Percentiles rank a stretch among this genome's conserved stretches.
Conservation (phyloP, 2,888 invertebrate genomes). For the Sinohyriopsis cumingii region DNA sequence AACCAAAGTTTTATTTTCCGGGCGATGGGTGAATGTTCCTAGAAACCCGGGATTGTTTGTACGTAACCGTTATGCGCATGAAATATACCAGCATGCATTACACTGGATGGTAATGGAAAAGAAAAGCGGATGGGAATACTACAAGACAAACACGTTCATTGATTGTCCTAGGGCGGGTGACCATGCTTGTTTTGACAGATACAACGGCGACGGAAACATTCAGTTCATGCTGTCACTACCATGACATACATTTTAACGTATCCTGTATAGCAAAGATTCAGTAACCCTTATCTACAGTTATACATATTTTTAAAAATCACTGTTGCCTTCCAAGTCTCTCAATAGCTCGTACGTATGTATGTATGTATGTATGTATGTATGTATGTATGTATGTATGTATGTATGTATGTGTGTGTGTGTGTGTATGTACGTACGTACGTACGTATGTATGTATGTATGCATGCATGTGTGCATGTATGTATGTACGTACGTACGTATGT, state of each 20-base stretch:
- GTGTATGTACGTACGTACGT: too few relatives aligned
- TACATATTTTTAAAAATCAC: too few relatives aligned
- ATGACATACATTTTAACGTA: neutral
- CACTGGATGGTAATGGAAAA: conserved; percentile 52
- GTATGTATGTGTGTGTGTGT: too few relatives aligned
- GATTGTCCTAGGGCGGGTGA: conserved; percentile 46
- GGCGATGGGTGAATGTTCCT: conserved; percentile 58
- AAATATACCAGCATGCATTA: conserved; percentile 62
- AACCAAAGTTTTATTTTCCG: conserved; percentile 54
- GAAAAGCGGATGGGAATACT: conserved; percentile 51
- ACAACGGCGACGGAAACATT: conserved; percentile 63
- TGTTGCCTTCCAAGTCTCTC: too few relatives aligned
- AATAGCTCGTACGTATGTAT: too few relatives aligned
- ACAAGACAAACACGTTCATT: conserved; percentile 49
- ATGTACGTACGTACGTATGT: too few relatives aligned
- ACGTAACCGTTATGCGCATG: conserved; percentile 61
- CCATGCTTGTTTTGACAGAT: conserved; percentile 63
- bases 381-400: too few relatives aligned
- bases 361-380: too few relatives aligned
- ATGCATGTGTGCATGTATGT: too few relatives aligned
- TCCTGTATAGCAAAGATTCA: too few relatives aligned
- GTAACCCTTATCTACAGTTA: too few relatives aligned
- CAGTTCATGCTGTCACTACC: conserved; percentile 41
- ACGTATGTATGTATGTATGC: too few relatives aligned
- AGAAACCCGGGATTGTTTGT: conserved; percentile 64